Conservation (phyloP, 2,113 vertebrate genomes). For the Empidonax traillii region DNA sequence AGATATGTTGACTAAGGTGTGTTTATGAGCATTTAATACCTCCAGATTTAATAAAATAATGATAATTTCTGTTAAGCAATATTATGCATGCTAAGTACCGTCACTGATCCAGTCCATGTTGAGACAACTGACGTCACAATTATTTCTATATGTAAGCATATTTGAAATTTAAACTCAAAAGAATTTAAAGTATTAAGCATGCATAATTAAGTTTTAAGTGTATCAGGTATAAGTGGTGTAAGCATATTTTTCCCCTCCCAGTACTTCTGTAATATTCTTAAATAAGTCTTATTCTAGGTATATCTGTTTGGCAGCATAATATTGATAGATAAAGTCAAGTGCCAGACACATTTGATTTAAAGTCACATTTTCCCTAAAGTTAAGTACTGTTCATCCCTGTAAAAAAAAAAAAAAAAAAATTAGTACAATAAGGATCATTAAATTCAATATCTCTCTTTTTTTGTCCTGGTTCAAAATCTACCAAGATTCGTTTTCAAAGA, state of each 20-base stretch:
- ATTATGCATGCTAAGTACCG: background rate
- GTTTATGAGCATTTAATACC: background rate
- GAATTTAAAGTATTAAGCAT: slow-evolving; percentile 12
- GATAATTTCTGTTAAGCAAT: background rate
- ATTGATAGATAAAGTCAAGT: background rate
- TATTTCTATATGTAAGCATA: slow-evolving; percentile 15
- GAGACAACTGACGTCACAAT: background rate
- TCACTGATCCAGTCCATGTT: background rate
- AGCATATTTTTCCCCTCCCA: background rate
- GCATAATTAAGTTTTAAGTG: slow-evolving; percentile 40
- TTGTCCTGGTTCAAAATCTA: background rate
- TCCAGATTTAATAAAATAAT: background rate
- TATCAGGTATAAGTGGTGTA: background rate
- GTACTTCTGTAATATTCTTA: background rate
- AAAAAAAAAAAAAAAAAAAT: background rate
- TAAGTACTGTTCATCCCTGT: background rate
- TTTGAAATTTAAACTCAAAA: slow-evolving; percentile 45
- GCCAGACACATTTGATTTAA: background rate
- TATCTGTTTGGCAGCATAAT: background rate
- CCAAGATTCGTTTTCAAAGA: background rate
- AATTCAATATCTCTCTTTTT: background rate
- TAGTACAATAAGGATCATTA: background rate
- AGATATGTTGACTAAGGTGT: background rate
- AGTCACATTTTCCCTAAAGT: background rate
- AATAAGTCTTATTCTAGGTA: background rate